Percentiles rank a stretch among this genome's conserved stretches.
Evolutionary conservation across 2,888 invertebrate species (phyloP).

Genomic region (Oscheius sp.): DNA sequence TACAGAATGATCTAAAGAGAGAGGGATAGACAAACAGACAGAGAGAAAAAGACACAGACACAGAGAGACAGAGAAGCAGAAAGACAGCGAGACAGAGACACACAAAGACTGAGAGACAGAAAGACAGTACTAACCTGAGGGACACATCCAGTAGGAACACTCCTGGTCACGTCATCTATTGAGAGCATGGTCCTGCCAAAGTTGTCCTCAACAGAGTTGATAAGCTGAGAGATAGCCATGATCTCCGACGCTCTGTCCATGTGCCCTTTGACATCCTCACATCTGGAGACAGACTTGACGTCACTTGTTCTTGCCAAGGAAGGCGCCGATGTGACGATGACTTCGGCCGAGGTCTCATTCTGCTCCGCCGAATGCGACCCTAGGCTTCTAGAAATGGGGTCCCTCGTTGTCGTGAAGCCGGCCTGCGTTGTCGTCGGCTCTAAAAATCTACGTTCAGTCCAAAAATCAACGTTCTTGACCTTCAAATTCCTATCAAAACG

Average conservation of each 20-base stretch:
- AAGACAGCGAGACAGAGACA: background rate
- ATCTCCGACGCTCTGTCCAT: constrained; percentile 50
- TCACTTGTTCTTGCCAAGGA: constrained; percentile 12
- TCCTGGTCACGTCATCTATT: constrained; percentile 69
- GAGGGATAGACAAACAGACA: background rate
- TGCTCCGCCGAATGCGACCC: constrained; percentile 4
- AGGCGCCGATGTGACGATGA: background rate
- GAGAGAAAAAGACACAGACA: background rate
- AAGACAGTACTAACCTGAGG: constrained; percentile 50
- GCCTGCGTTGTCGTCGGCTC: no score
- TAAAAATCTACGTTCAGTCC: no score
- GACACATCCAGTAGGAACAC: constrained; percentile 69
- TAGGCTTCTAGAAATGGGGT: constrained; percentile 34
- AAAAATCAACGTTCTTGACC: no score
- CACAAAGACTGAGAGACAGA: background rate
- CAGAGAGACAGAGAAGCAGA: background rate
- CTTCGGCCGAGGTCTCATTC: constrained; percentile 29
- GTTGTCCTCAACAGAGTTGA: constrained; percentile 62
- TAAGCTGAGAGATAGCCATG: constrained; percentile 48
- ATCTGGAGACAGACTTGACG: constrained; percentile 43
- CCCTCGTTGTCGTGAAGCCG: constrained; percentile 31
- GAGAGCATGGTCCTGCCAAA: constrained; percentile 59
- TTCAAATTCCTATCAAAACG: no score
- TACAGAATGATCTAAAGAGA: background rate
- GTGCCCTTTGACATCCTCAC: constrained; percentile 43